Evolutionary conservation across 1,140 invertebrate genomes (phyloP).

Genomic region (Antheraea pernyi): DNA sequence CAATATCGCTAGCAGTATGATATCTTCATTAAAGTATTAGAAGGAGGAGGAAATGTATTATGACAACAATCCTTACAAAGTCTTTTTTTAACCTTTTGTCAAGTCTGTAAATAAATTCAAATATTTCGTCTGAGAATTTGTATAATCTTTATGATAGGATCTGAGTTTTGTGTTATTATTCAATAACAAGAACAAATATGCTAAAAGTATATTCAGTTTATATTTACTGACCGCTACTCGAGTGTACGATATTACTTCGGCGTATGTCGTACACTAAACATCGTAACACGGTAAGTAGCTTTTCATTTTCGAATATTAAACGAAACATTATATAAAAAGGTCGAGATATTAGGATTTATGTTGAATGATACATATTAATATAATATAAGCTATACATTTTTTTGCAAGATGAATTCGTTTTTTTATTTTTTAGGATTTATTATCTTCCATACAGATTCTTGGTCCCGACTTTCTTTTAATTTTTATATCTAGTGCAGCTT

Average conservation of each 20-base stretch:
- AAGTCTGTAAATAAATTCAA: no score
- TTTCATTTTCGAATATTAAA: neutral
- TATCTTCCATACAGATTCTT: no score
- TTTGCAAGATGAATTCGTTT: no score
- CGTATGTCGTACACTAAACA: conserved; percentile 7
- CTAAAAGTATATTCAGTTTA: conserved; percentile 4
- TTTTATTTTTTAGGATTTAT: no score
- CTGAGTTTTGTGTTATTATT: neutral
- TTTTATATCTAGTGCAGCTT: no score
- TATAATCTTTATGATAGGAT: neutral
- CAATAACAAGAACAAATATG: conserved; percentile 13
- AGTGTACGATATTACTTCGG: conserved; percentile 23
- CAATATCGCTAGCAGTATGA: no score
- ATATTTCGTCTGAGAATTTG: no score
- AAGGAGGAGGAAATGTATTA: no score
- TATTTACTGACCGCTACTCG: conserved; percentile 13
- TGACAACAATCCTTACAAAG: no score
- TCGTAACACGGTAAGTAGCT: conserved; percentile 11
- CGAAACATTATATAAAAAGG: neutral
- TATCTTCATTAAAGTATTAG: no score
- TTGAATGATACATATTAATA: neutral
- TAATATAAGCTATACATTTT: neutral
- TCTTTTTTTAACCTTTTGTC: no score
- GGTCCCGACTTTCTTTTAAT: no score
- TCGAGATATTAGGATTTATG: neutral